These are phyloP conservation scores for Dendronephthya gigantea DNA, from an alignment of 64 coral and sea anemone species.

Conservation along the genomic window DNA sequence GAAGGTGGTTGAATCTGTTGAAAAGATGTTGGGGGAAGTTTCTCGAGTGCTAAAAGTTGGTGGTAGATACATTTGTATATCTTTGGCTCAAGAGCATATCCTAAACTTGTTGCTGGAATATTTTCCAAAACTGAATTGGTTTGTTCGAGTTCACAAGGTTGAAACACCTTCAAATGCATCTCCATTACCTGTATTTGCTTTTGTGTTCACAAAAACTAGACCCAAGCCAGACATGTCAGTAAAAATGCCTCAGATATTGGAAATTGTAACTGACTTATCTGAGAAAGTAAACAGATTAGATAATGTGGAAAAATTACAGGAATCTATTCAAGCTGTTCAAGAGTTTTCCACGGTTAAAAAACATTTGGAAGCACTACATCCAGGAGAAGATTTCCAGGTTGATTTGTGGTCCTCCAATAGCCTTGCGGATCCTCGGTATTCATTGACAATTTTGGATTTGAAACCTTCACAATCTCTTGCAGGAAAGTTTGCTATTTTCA, in stretches of 20 bases:
- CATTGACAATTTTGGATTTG: conserved; percentile 49
- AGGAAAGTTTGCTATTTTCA: conserved; percentile 84
- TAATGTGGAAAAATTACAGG: neutral
- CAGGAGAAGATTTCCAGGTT: conserved; percentile 30
- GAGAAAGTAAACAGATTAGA: conserved; percentile 55
- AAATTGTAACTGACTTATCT: neutral
- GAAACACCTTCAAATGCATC: conserved; percentile 7
- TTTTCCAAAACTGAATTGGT: conserved; percentile 66
- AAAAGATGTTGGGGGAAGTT: conserved; percentile 54
- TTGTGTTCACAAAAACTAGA: conserved; percentile 80
- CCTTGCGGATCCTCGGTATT: conserved; percentile 42
- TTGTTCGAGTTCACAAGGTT: conserved; percentile 66
- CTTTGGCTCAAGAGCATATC: conserved; percentile 65
- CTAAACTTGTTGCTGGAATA: conserved; percentile 50
- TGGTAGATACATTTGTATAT: conserved; percentile 73
- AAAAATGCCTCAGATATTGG: neutral
- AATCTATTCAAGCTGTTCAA: conserved; percentile 49
- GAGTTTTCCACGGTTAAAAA: conserved; percentile 55
- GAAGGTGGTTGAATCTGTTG: conserved; percentile 35
- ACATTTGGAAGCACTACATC: conserved; percentile 43
- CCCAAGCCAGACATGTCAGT: neutral
- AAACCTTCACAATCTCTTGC: conserved; percentile 26
- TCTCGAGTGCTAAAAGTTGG: conserved; percentile 47
- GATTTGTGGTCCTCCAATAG: conserved; percentile 27
- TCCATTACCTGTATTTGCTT: conserved; percentile 66